A percentile compares a stretch with the other conserved stretches of the same genome.
These are phyloP conservation scores for Papilio elwesi DNA, from an alignment of 2,888 invertebrate species.

Conservation along the genomic window DNA sequence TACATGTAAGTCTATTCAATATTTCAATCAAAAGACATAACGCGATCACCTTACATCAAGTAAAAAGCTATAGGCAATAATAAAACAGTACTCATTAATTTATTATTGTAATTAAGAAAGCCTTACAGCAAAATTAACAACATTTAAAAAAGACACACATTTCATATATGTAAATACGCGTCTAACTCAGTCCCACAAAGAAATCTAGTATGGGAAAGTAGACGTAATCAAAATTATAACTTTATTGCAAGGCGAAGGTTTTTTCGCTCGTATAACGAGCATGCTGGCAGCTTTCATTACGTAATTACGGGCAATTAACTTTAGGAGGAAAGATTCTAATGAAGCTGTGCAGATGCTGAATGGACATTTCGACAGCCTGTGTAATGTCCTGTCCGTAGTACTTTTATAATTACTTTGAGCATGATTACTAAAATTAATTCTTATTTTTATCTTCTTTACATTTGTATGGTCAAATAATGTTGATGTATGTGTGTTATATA, in stretches of 20 bases:
- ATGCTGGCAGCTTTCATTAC: slow-evolving; percentile 28
- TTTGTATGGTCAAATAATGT: too few relatives aligned
- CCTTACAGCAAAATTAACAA: too few relatives aligned
- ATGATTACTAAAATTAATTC: neutral
- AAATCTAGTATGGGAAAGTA: neutral
- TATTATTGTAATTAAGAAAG: too few relatives aligned
- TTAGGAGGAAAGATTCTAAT: slow-evolving; percentile 31
- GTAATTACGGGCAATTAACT: slow-evolving; percentile 32
- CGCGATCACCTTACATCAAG: too few relatives aligned
- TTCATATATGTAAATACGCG: too few relatives aligned
- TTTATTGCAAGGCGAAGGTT: slow-evolving; percentile 12
- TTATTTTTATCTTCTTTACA: neutral
- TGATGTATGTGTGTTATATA: too few relatives aligned
- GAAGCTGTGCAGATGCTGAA: slow-evolving; percentile 21
- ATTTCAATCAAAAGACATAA: too few relatives aligned
- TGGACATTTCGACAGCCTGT: slow-evolving; percentile 28
- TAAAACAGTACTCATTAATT: too few relatives aligned
- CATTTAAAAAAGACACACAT: too few relatives aligned
- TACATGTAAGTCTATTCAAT: too few relatives aligned
- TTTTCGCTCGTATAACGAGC: slow-evolving; percentile 25
- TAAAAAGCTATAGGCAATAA: too few relatives aligned
- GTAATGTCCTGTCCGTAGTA: slow-evolving; percentile 9
- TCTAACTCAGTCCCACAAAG: too few relatives aligned
- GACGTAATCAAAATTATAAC: slow-evolving; percentile 1
- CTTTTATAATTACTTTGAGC: slow-evolving; percentile 23